Conservation (phyloP, 2,888 invertebrate species). For the Mayetiola destructor region DNA sequence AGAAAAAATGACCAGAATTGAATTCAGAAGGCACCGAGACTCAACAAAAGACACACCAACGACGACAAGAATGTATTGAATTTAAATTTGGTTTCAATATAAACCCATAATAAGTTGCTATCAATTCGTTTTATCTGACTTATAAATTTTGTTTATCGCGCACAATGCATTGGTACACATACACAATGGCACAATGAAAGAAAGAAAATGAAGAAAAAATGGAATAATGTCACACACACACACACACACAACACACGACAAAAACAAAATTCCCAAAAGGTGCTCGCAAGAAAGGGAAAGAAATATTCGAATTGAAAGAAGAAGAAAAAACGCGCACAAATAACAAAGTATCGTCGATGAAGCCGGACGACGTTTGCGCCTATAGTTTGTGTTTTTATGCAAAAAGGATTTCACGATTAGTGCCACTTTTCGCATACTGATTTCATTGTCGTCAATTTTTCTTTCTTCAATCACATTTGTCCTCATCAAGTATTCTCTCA, state of each 20-base stretch:
- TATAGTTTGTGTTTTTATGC: not conserved
- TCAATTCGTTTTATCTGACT: conserved; percentile 10
- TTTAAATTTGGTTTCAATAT: conserved; percentile 12
- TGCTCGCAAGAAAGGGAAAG: too few relatives aligned
- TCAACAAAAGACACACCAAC: too few relatives aligned
- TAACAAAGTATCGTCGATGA: too few relatives aligned
- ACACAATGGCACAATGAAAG: too few relatives aligned
- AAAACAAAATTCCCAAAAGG: too few relatives aligned
- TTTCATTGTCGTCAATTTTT: not conserved
- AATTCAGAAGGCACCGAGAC: too few relatives aligned
- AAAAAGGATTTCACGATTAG: conserved; percentile 4
- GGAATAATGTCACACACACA: not conserved
- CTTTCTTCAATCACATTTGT: not conserved
- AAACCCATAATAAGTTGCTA: conserved; percentile 1
- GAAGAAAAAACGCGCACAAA: not conserved
- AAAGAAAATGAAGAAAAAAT: not conserved
- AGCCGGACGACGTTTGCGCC: not conserved
- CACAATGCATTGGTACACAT: not conserved
- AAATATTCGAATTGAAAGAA: too few relatives aligned
- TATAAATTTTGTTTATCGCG: conserved; percentile 6
- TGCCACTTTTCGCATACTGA: not conserved
- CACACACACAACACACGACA: too few relatives aligned
- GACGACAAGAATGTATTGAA: conserved; percentile 8
- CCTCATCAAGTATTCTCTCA: too few relatives aligned
- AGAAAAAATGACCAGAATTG: too few relatives aligned